Percentiles rank a stretch among this genome's conserved stretches.
phyloP scores from a whole-genome alignment of 2,888 invertebrate species.

The Adineta ricciae region DNA sequence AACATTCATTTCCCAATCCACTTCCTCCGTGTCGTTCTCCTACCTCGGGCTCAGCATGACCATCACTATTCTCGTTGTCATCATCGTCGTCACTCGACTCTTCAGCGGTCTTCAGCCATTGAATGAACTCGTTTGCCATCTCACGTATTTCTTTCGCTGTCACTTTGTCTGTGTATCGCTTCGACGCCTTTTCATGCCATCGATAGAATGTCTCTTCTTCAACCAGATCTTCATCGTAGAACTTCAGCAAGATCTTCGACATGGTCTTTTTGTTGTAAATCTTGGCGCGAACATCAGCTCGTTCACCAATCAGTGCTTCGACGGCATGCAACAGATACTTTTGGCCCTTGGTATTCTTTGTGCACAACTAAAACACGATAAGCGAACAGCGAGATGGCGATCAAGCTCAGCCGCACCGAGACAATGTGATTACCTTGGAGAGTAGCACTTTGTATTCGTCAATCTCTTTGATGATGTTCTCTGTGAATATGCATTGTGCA shows the following conservation, averaged over 20 bases:
- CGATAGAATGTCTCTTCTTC: constrained; percentile 85
- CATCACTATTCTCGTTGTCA: neutral
- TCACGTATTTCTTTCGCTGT: neutral
- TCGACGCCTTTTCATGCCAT: constrained; percentile 69
- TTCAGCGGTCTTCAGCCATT: neutral
- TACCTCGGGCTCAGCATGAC: neutral
- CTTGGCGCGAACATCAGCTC: too few relatives aligned
- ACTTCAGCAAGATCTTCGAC: constrained; percentile 72
- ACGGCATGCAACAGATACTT: constrained; percentile 82
- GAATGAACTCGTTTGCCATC: neutral
- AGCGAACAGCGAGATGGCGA: too few relatives aligned
- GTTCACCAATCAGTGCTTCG: constrained; percentile 72
- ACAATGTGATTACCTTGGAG: constrained; percentile 38
- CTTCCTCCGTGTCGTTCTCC: too few relatives aligned
- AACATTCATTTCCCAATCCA: too few relatives aligned
- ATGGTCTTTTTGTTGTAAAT: constrained; percentile 69
- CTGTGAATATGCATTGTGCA: constrained; percentile 69
- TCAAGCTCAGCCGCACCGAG: too few relatives aligned
- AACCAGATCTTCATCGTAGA: constrained; percentile 87
- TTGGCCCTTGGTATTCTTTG: constrained; percentile 52
- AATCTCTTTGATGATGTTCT: constrained; percentile 56
- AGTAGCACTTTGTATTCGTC: constrained; percentile 42
- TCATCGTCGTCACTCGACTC: neutral
- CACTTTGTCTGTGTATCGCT: neutral
- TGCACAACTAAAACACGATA: too few relatives aligned